Evolutionary conservation across 2,888 invertebrate species (phyloP).

Genomic region (Pogonocherus hispidulus): DNA sequence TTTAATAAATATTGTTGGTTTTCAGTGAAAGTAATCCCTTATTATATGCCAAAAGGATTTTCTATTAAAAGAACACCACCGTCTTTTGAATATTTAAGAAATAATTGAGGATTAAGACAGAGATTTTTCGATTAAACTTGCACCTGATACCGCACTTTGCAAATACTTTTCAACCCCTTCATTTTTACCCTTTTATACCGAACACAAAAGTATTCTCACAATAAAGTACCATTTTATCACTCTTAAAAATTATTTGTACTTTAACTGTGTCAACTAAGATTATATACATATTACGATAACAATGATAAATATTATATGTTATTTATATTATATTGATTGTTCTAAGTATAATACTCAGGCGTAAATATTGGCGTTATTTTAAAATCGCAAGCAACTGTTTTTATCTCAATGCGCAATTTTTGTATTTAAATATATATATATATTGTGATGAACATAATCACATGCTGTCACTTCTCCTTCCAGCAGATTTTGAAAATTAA

Average conservation of each 20-base stretch:
- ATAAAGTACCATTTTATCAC: conserved; percentile 17
- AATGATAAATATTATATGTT: no score
- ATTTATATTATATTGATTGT: no score
- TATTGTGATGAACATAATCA: no score
- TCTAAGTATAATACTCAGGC: no score
- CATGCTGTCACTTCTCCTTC: no score
- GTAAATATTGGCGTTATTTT: no score
- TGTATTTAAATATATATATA: no score
- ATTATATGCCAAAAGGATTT: conserved; percentile 39
- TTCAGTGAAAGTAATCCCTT: conserved; percentile 48
- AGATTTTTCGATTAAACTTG: conserved; percentile 63
- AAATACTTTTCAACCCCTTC: conserved; percentile 50
- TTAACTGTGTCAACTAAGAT: no score
- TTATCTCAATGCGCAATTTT: no score
- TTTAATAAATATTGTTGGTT: conserved; percentile 54
- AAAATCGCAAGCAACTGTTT: no score
- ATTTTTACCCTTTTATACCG: conserved; percentile 33
- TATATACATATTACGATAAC: no score
- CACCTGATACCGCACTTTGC: conserved; percentile 60
- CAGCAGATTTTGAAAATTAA: no score
- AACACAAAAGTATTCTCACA: conserved; percentile 24
- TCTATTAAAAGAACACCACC: conserved; percentile 46
- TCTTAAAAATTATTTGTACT: conserved; percentile 5
- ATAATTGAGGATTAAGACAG: conserved; percentile 62
- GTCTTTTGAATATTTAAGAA: conserved; percentile 61